Base-by-base conservation (phyloP, 2,113 vertebrate genomes). In the Echinops telfairi region DNA sequence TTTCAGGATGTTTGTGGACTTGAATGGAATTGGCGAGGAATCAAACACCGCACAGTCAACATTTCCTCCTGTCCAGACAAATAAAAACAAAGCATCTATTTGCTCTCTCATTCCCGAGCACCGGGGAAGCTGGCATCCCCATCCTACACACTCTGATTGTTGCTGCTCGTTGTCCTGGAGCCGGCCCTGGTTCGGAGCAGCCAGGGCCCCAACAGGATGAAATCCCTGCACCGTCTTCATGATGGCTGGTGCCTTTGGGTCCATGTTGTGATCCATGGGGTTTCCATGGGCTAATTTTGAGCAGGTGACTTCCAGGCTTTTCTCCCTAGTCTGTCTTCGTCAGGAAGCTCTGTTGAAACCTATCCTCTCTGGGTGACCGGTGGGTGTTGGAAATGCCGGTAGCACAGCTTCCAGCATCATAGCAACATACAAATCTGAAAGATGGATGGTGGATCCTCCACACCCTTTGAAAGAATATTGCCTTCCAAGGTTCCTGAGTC, bases 61-160 rank as follows among this genome's bases (percentile, higher is more conserved):
- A 64, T 60, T 93, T 86, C 68, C 57, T 92, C 78, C 71, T 88
- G 47, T 66, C 76, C 47, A 71, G 83, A 86, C 62, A 94, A 88
- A 88, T 57, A 58, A 80, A 2, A 80, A 20, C 47, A 70, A 62
- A 91, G 64, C 43, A 47, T 58, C 20, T 36, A 88, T 40, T 31
- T 58, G 10, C 22, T 66, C 29, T 22, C 71, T 86, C 33, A 3
- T 71, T 43, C 33, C 20, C 40, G 71, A 60, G 57, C 25, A 83
- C 38, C 27, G 33, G 73, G 47, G 38, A 31, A 6, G 38, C 62
- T n/a, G 83, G 62, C 36, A 43, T 29, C 70, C 70, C 2, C 0
- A 38, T 53, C 47, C 70, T 38, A 62, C 22, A 14, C 16, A 73
- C n/a, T 73, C 29, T 36, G 66, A 3, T 70, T 68, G 64, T 31